A percentile compares a stretch with the other conserved stretches of the same genome.
Conservation (phyloP, 2,888 invertebrate genomes). For the Dynastes maya region DNA sequence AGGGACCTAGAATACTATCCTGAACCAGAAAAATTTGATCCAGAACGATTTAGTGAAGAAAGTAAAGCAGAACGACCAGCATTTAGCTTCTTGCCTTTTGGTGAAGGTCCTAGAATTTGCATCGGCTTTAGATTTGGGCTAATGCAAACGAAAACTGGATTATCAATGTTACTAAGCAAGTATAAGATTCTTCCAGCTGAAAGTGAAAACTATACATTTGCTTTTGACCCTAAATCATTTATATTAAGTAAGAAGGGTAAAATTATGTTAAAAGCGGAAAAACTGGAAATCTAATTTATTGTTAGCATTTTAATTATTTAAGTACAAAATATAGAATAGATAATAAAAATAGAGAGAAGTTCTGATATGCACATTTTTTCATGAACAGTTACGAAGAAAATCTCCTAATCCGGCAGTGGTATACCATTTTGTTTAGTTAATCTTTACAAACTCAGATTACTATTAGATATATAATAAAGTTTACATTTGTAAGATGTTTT, state of each 20-base stretch:
- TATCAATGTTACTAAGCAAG: not conserved
- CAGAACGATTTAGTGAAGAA: conserved; percentile 22
- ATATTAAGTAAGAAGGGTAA: conserved; percentile 14
- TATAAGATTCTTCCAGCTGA: not conserved
- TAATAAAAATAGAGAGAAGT: too few species aligned
- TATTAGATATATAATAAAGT: too few species aligned
- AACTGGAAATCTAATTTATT: too few species aligned
- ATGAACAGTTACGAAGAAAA: too few species aligned
- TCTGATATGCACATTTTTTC: too few species aligned
- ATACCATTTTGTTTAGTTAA: too few species aligned
- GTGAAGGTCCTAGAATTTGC: conserved; percentile 23
- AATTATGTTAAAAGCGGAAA: conserved; percentile 9
- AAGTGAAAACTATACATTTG: not conserved
- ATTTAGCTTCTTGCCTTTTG: conserved; percentile 23
- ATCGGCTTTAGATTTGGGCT: conserved; percentile 6
- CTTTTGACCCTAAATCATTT: not conserved
- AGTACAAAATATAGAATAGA: too few species aligned
- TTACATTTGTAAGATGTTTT: too few species aligned
- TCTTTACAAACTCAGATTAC: too few species aligned
- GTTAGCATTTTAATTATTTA: too few species aligned
- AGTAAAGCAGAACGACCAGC: not conserved
- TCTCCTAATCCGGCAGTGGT: too few species aligned
- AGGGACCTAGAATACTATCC: conserved; percentile 23
- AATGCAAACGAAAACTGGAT: conserved; percentile 17
- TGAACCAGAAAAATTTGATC: conserved; percentile 25